Evolutionary conservation across 1,140 invertebrate genomes (phyloP).

Genomic region (Saxidomus purpurata): DNA sequence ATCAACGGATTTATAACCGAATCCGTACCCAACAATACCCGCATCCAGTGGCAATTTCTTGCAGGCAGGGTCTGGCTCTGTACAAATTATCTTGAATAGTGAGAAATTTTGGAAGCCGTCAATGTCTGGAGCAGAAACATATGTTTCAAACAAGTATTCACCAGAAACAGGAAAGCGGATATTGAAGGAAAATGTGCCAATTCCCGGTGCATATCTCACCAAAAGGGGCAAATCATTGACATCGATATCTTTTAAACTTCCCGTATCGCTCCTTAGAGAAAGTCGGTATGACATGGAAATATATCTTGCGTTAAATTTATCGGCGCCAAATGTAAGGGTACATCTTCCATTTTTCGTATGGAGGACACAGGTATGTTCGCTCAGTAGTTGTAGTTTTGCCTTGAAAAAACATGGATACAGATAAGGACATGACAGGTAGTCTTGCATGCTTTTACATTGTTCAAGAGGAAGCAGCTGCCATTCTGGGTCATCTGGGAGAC

Average conservation of each 20-base stretch:
- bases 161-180: constrained; percentile 11
- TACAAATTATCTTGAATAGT: too few species aligned
- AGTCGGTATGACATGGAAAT: not conserved
- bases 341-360: not conserved
- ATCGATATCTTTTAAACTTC: not conserved
- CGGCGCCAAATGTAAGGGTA: not conserved
- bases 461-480: constrained; percentile 14
- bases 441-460: not conserved
- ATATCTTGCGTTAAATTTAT: not conserved
- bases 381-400: not conserved
- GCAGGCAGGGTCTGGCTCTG: not conserved
- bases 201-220: too few species aligned
- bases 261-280: not conserved
- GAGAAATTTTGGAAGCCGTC: not conserved
- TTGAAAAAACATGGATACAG: not conserved
- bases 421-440: not conserved
- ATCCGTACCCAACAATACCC: not conserved
- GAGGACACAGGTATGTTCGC: not conserved
- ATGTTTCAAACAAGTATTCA: too few species aligned
- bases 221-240: not conserved
- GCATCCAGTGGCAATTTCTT: not conserved
- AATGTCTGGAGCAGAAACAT: not conserved
- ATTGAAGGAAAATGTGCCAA: too few species aligned
- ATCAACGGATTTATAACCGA: not conserved
- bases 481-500: not conserved